phyloP scores from a whole-genome alignment of 1,140 invertebrate species.

The Leptinotarsa defecta region DNA sequence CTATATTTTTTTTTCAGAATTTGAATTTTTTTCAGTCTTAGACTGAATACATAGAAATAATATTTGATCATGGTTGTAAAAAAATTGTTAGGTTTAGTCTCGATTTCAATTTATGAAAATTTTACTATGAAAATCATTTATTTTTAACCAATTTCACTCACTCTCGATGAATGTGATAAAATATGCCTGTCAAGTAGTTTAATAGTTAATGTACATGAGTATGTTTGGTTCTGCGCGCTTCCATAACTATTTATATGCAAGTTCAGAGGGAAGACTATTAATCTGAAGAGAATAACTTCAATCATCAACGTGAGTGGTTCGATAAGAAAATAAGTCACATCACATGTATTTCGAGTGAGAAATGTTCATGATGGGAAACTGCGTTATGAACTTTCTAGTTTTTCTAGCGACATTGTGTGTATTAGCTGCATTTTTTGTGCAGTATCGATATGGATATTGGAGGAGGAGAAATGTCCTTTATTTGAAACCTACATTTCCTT shows the following conservation, averaged over 20 bases:
- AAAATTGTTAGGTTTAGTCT: too few species aligned
- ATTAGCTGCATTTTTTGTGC: slow-evolving; percentile 16
- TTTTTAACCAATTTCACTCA: too few species aligned
- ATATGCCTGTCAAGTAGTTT: too few species aligned
- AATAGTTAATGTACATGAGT: too few species aligned
- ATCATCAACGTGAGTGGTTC: not conserved
- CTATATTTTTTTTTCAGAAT: too few species aligned
- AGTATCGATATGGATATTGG: slow-evolving; percentile 32
- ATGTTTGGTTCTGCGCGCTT: not conserved
- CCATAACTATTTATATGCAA: not conserved
- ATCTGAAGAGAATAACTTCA: not conserved
- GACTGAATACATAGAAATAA: too few species aligned
- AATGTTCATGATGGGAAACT: not conserved
- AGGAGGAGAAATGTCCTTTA: slow-evolving; percentile 24
- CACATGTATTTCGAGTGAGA: too few species aligned
- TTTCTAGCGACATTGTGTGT: not conserved
- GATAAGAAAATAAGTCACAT: not conserved
- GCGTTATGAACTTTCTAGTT: not conserved
- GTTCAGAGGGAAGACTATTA: not conserved
- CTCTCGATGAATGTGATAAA: too few species aligned
- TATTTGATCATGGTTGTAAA: too few species aligned
- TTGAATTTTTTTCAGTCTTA: too few species aligned
- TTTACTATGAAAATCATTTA: too few species aligned
- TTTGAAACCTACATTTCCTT: slow-evolving; percentile 29
- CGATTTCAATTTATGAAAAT: too few species aligned